Percentiles rank a stretch among this genome's conserved stretches.
Conservation (phyloP, 2,113 vertebrate species). For the Mesoclemmys tuberculata region DNA sequence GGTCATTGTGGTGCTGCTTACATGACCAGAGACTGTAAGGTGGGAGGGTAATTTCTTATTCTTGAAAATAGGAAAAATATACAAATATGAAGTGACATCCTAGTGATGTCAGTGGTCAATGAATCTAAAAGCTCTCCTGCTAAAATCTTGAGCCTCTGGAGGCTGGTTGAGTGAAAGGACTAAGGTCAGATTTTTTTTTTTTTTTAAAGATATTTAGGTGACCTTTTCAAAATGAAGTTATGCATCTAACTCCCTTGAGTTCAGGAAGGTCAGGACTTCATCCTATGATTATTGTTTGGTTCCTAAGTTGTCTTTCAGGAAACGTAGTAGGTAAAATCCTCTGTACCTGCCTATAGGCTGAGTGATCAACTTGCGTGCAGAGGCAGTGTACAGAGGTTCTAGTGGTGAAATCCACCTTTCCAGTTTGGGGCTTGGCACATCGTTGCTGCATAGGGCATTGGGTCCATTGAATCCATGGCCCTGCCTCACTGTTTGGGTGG, state of each 20-base stretch:
- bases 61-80: too few relatives aligned
- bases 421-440: not conserved
- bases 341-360: not conserved
- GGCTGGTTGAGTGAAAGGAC: not conserved
- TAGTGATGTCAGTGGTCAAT: not conserved
- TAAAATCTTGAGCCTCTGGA: not conserved
- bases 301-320: not conserved
- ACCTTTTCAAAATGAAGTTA: not conserved
- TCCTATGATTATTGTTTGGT: not conserved
- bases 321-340: not conserved
- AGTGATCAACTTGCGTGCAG: not conserved
- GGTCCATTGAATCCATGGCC: not conserved
- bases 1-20: not conserved
- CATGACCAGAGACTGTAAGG: not conserved
- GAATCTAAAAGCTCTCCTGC: not conserved
- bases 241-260: not conserved
- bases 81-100: not conserved
- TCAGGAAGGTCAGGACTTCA: too few relatives aligned
- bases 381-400: not conserved
- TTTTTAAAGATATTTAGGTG: not conserved
- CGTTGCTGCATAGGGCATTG: not conserved
- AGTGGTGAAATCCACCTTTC: not conserved
- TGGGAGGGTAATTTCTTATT: too few relatives aligned
- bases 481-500: not conserved
- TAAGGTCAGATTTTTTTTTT: not conserved